phyloP scores from a whole-genome alignment of 2,797 vertebrate species.

The Hirundo rustica region DNA sequence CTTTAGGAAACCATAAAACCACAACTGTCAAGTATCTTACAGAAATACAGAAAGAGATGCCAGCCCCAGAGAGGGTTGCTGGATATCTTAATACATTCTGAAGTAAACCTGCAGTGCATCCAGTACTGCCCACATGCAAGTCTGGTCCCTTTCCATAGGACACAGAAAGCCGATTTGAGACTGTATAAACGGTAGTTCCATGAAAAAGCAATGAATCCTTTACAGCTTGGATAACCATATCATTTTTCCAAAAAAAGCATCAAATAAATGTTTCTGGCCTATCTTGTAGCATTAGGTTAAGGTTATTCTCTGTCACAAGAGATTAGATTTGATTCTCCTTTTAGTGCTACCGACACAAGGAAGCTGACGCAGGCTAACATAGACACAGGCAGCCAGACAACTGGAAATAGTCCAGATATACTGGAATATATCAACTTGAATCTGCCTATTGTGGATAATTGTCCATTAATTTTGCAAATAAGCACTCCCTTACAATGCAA shows the following conservation, averaged over 20 bases:
- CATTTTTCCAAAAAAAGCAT: constrained; percentile 16
- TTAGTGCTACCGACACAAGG: constrained; percentile 24
- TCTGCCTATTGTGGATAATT: constrained; percentile 27
- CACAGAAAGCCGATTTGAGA: neutral
- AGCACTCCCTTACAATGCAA: constrained; percentile 41
- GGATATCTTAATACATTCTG: neutral
- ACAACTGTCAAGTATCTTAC: neutral
- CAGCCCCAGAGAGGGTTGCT: neutral
- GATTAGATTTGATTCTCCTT: constrained; percentile 44
- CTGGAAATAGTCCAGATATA: constrained; percentile 50
- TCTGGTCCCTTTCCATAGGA: neutral
- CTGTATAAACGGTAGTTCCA: neutral
- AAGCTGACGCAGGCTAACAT: constrained; percentile 16
- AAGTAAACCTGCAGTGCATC: neutral
- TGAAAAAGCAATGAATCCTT: neutral
- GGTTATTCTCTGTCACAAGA: constrained; percentile 28
- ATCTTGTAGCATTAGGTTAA: constrained; percentile 22
- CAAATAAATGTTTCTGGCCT: neutral
- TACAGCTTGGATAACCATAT: neutral
- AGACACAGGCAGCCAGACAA: constrained; percentile 13
- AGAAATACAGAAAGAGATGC: neutral
- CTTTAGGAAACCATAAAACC: neutral
- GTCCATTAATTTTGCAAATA: constrained; percentile 60
- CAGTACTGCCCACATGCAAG: neutral
- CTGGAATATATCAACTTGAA: constrained; percentile 47